Conservation (phyloP, 2,113 vertebrate species). For the Spermophilus dauricus region DNA sequence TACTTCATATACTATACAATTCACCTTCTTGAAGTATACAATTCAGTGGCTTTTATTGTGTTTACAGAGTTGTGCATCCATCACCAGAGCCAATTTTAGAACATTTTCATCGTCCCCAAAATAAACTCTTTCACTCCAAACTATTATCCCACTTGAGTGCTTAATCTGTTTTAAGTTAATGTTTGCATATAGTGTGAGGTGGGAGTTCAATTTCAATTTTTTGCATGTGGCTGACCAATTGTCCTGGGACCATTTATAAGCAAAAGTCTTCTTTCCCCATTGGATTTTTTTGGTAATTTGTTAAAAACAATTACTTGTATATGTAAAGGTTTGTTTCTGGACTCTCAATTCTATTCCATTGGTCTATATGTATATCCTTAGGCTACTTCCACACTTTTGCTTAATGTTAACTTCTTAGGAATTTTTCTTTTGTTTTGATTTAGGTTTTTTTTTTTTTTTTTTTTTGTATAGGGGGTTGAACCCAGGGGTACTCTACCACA, state of each 20-base stretch:
- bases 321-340: neutral
- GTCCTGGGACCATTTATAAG: neutral
- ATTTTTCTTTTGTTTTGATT: no score
- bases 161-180: neutral
- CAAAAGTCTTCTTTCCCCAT: slow-evolving; percentile 1
- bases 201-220: neutral
- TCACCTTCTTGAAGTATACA: neutral
- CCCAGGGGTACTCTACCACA: no score
- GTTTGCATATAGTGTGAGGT: neutral
- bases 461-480: no score
- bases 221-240: neutral
- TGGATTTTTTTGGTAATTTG: neutral
- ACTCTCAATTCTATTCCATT: neutral
- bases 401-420: neutral
- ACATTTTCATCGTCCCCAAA: neutral
- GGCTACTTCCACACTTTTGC: neutral
- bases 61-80: neutral
- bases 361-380: neutral
- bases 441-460: no score
- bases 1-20: neutral
- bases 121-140: neutral
- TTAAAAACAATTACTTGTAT: neutral
- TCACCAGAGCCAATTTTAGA: slow-evolving; percentile 4
- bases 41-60: neutral
- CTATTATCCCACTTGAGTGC: no score